Evolutionary conservation across 1,140 invertebrate genomes (phyloP), one percentile per base, ranked within the genome.

Genomic region (Leptinotarsa undecemlineata): DNA sequence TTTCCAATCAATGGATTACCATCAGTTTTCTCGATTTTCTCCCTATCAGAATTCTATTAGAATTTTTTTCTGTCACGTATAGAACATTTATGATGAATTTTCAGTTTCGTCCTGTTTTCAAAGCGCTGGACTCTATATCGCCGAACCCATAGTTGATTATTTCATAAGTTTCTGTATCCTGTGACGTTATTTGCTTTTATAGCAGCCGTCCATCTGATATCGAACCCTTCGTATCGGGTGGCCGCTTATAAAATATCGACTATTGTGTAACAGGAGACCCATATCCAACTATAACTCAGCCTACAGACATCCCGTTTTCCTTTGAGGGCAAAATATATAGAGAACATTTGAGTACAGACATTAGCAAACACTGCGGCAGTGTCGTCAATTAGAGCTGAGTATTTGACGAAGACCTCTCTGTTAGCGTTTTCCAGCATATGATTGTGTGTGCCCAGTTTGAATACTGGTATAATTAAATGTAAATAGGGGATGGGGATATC

Each of bases 381-480:
- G 51, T 57, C 15, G n/a, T 14, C 15, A 19, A 19, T n/a, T 57
- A 57, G 8, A 42, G 15, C 51, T 57, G 51, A 19, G 51, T 57
- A 57, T 57, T 57, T 57, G 51, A 19, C 17, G 51, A 57, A 57
- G 51, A 57, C 51, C 51, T 57, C 51, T 57, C 51, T 57, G 51
- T 57, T 57, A 19, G 51, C 51, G n/a, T 57, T 57, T 57, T 57
- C 51, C 51, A 19, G 51, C 1, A n/a, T 57, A 57, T 57, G 51
- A 57, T 57, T 57, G 51, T 57, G 51, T 57, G n/a, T 19, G 51
- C 51, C 51, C 51, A 17, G 51, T 57, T 19, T 57, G n/a, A 57
- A 57, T 57, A 57, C 51, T 57, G 51, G n/a, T 15, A 57, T 57
- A 57, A 57, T 57, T 57, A 57, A 57, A 57, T 57, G 51, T 57